phyloP scores from a whole-genome alignment of 2,797 vertebrate species.

The Bradypus variegatus region DNA sequence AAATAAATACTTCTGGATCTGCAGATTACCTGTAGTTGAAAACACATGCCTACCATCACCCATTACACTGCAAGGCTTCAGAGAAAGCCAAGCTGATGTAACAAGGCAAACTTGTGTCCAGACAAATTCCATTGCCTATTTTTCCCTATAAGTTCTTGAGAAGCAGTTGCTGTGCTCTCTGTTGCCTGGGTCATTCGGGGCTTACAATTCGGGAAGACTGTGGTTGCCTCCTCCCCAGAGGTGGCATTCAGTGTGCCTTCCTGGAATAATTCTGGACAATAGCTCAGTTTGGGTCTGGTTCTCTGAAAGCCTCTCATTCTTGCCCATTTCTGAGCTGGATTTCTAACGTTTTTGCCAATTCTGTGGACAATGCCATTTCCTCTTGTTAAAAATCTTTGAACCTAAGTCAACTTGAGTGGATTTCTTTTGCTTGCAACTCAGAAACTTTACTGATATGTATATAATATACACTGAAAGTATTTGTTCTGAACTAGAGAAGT shows the following conservation, averaged over 20 bases:
- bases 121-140: background rate
- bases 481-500: background rate
- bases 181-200: background rate
- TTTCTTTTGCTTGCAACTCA: background rate
- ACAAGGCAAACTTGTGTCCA: background rate
- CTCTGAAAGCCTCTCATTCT: background rate
- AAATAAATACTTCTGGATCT: background rate
- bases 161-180: background rate
- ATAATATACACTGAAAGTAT: background rate
- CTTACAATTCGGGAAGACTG: background rate
- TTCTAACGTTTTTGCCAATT: background rate
- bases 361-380: background rate
- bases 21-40: background rate
- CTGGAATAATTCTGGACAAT: background rate
- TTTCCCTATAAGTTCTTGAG: background rate
- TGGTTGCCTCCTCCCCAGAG: background rate
- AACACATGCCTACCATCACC: background rate
- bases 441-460: background rate
- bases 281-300: background rate
- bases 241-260: background rate
- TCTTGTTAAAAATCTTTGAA: background rate
- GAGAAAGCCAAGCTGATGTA: background rate
- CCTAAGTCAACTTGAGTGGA: background rate
- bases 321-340: background rate
- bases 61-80: background rate